These are phyloP conservation scores for Erinaceus europaeus DNA, from an alignment of 2,113 vertebrate species.

Conservation along the genomic window DNA sequence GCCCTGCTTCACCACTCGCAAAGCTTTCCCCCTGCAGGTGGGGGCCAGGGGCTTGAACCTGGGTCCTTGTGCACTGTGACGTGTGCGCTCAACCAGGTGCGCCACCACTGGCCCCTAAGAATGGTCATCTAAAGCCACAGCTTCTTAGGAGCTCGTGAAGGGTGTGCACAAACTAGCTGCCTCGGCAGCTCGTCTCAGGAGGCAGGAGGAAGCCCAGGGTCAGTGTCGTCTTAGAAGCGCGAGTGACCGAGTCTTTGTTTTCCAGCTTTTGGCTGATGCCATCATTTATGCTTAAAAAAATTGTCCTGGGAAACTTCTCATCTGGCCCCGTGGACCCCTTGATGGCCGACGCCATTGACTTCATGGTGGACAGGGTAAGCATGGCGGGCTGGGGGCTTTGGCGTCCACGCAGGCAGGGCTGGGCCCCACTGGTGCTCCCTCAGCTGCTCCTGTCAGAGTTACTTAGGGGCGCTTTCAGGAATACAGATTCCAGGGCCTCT, in stretches of 20 bases:
- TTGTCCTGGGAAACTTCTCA: conserved; percentile 96
- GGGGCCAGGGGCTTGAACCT: no score
- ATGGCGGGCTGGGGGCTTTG: neutral
- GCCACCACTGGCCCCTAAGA: no score
- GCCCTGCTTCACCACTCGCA: no score
- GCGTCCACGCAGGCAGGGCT: no score
- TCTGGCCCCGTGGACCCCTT: conserved; percentile 95
- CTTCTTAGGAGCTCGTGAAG: neutral
- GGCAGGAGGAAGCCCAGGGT: no score
- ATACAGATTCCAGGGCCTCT: neutral
- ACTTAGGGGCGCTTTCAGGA: neutral
- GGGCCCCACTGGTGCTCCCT: no score
- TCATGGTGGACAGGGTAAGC: conserved; percentile 98
- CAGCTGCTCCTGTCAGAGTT: neutral
- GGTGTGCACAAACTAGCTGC: neutral
- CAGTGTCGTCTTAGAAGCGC: neutral
- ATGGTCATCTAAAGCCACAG: no score
- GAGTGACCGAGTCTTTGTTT: conserved; percentile 51
- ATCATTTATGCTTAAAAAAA: conserved; percentile 98
- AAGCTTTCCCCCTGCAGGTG: no score
- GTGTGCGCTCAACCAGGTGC: no score
- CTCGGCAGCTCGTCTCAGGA: no score
- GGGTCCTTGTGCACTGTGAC: no score
- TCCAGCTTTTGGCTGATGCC: conserved; percentile 98
- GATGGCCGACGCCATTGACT: conserved; percentile 98